Percentiles rank a stretch among this genome's conserved stretches.
Evolutionary conservation across 2,113 vertebrate genomes (phyloP).

Genomic region (Forbesichthys papilliferus): DNA sequence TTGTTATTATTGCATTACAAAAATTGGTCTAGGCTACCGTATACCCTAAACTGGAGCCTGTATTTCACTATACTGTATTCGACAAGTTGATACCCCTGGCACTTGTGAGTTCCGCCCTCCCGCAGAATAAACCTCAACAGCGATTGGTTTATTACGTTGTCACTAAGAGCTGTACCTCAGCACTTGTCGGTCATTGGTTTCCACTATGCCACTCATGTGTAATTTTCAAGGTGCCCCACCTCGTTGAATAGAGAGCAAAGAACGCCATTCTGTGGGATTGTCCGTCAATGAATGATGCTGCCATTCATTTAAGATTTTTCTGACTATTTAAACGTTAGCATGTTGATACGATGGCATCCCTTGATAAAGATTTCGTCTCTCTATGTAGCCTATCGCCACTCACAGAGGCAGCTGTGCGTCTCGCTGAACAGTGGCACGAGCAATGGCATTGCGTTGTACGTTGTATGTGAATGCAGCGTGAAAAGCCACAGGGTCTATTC

Average conservation of each 20-base stretch:
- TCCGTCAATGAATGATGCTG: conserved; percentile 37
- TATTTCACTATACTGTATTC: too few relatives aligned
- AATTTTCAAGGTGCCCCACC: conserved; percentile 2
- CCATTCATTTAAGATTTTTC: not conserved
- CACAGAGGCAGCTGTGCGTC: not conserved
- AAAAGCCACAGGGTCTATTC: conserved; percentile 12
- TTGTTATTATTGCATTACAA: too few relatives aligned
- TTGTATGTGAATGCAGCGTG: conserved; percentile 32
- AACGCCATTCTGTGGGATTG: conserved; percentile 43
- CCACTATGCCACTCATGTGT: conserved; percentile 8
- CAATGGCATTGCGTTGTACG: conserved; percentile 57
- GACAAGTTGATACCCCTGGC: conserved; percentile 25
- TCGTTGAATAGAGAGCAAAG: conserved; percentile 1
- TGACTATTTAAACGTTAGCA: conserved; percentile 7
- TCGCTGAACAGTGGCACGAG: conserved; percentile 18
- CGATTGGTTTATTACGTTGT: conserved; percentile 39
- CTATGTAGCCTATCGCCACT: not conserved
- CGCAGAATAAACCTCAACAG: conserved; percentile 50
- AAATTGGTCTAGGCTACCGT: too few relatives aligned
- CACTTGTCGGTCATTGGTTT: conserved; percentile 25
- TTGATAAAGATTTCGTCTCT: not conserved
- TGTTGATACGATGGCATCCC: conserved; percentile 10
- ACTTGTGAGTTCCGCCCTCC: conserved; percentile 58
- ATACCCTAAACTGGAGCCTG: too few relatives aligned
- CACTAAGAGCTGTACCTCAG: not conserved